Evolutionary conservation across 2,797 vertebrate species (phyloP).

Genomic region (Apodemus agrarius): DNA sequence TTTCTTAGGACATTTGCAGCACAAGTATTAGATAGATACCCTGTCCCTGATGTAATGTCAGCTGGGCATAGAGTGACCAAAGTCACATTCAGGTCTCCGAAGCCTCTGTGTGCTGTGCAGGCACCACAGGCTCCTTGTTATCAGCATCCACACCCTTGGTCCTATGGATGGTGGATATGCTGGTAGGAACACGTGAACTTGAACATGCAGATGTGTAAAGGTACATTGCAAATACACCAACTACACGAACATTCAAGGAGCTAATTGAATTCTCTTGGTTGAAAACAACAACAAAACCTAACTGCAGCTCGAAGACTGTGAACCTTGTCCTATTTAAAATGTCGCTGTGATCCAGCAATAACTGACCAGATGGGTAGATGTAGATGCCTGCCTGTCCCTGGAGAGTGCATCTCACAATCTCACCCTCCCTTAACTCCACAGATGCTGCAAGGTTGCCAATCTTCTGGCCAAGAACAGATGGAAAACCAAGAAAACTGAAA

Average conservation of each 20-base stretch:
- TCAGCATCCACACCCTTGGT: accelerated
- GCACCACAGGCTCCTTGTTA: background rate
- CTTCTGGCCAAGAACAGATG: background rate
- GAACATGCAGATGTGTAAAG: background rate
- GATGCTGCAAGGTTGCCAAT: background rate
- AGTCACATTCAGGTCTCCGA: background rate
- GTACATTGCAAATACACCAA: background rate
- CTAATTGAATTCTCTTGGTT: background rate
- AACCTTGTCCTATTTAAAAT: background rate
- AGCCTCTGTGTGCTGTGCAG: background rate
- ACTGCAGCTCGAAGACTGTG: background rate
- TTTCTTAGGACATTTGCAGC: accelerated
- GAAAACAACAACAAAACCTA: background rate
- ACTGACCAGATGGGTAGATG: accelerated
- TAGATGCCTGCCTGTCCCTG: background rate
- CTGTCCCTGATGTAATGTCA: background rate
- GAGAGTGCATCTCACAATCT: background rate
- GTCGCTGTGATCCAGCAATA: background rate
- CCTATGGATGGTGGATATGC: accelerated
- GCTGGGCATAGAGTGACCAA: accelerated
- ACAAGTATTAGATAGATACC: background rate
- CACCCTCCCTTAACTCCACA: background rate
- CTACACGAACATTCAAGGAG: background rate
- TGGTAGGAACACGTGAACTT: background rate
- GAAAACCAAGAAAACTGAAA: background rate